Conservation (phyloP, 2,113 vertebrate genomes). For the Agelaius tricolor region DNA sequence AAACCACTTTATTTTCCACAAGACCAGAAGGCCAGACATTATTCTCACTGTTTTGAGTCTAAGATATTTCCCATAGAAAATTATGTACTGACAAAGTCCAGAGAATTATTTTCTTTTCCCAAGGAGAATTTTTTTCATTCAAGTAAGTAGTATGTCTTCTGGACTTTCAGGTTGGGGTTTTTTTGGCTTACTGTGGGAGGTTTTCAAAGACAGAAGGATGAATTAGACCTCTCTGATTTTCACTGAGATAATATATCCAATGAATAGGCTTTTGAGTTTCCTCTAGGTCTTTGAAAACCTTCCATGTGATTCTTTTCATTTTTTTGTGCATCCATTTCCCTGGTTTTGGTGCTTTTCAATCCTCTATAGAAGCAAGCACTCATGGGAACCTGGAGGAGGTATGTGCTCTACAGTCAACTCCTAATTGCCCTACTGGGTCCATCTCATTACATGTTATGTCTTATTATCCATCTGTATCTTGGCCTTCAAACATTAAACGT, state of each 20-base stretch:
- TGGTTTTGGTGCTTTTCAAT: neutral
- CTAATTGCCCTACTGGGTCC: constrained; percentile 32
- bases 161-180: neutral
- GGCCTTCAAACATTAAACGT: neutral
- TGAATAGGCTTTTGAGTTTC: neutral
- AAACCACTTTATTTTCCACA: neutral
- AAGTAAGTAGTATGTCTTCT: neutral
- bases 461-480: constrained; percentile 2
- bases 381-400: constrained; percentile 5
- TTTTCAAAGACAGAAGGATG: constrained; percentile 5
- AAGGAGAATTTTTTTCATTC: neutral
- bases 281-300: neutral
- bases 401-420: neutral
- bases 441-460: constrained; percentile 36
- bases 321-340: neutral
- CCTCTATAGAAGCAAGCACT: neutral
- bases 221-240: neutral
- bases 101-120: neutral
- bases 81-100: neutral
- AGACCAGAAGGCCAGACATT: neutral
- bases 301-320: neutral
- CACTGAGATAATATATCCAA: neutral
- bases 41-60: neutral
- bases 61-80: neutral
- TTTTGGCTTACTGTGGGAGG: neutral